Evolutionary conservation across 2,888 invertebrate genomes (phyloP).

Genomic region (Lithosia quadra): DNA sequence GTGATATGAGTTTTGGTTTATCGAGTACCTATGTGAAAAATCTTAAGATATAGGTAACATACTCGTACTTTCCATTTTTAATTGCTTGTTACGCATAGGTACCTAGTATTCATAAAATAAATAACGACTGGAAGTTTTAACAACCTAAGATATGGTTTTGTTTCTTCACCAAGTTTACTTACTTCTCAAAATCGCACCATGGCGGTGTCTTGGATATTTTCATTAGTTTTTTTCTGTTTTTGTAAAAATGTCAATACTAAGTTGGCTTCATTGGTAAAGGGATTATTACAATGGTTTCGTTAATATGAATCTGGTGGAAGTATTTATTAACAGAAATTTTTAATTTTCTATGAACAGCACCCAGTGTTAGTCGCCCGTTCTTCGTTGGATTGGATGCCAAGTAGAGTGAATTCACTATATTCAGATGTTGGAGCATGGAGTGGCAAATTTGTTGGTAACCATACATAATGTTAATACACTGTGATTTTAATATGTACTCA

Average conservation of each 20-base stretch:
- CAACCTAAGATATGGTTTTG: not conserved
- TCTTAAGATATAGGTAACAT: not conserved
- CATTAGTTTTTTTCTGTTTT: conserved; percentile 5
- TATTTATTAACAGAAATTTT: not conserved
- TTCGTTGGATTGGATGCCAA: conserved; percentile 83
- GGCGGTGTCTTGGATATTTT: conserved; percentile 2
- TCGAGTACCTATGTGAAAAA: too few species aligned
- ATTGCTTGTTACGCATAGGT: conserved; percentile 9
- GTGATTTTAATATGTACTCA: not conserved
- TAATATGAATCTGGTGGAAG: not conserved
- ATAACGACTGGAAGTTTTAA: not conserved
- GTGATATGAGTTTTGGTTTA: too few species aligned
- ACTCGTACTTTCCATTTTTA: not conserved
- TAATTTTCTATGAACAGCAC: conserved; percentile 63
- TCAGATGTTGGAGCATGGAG: conserved; percentile 85
- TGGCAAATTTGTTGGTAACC: conserved; percentile 78
- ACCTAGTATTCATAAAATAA: not conserved
- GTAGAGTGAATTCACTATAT: conserved; percentile 80
- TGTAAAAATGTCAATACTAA: conserved; percentile 25
- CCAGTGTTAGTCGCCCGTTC: conserved; percentile 80
- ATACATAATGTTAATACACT: not conserved
- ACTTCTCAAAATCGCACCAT: conserved; percentile 9
- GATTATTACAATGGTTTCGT: not conserved
- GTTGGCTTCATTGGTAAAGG: conserved; percentile 45
- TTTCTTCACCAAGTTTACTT: not conserved